phyloP scores from a whole-genome alignment of 2,888 invertebrate genomes.

The Lymantria dispar region DNA sequence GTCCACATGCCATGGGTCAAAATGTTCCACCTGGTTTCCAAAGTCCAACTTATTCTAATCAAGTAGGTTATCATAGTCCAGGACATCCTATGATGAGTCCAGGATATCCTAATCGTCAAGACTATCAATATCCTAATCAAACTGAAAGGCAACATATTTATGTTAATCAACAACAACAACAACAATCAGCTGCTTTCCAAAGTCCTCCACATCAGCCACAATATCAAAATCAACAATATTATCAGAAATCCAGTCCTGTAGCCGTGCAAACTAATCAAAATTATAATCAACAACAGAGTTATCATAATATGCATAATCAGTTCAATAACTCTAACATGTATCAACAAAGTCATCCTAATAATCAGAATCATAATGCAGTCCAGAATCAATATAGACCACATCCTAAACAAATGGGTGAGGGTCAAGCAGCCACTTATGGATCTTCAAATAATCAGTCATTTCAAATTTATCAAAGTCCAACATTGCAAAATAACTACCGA shows the following conservation, averaged over 20 bases:
- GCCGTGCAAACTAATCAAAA: conserved; percentile 47
- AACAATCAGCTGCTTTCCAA: conserved; percentile 53
- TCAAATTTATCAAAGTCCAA: conserved; percentile 73
- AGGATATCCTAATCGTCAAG: conserved; percentile 57
- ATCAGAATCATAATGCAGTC: conserved; percentile 57
- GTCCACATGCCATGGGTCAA: conserved; percentile 63
- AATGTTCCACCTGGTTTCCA: conserved; percentile 67
- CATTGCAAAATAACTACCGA: conserved; percentile 53
- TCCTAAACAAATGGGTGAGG: conserved; percentile 56
- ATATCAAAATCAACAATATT: conserved; percentile 68
- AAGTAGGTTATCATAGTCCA: conserved; percentile 67
- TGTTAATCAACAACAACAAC: conserved; percentile 54
- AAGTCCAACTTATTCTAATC: conserved; percentile 69
- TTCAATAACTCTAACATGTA: conserved; percentile 60
- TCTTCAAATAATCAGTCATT: conserved; percentile 48
- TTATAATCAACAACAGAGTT: conserved; percentile 62
- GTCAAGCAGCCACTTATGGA: conserved; percentile 47
- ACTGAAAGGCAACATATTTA: conserved; percentile 67
- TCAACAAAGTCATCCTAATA: conserved; percentile 46
- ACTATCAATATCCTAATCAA: conserved; percentile 64
- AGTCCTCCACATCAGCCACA: conserved; percentile 72
- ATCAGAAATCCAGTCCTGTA: conserved; percentile 61
- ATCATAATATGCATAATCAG: conserved; percentile 59
- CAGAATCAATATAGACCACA: conserved; percentile 64
- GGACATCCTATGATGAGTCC: conserved; percentile 71